Evolutionary conservation across 2,797 vertebrate genomes (phyloP), one percentile per base, ranked within the genome.

Genomic region (Aselliscus stoliczkanus): DNA sequence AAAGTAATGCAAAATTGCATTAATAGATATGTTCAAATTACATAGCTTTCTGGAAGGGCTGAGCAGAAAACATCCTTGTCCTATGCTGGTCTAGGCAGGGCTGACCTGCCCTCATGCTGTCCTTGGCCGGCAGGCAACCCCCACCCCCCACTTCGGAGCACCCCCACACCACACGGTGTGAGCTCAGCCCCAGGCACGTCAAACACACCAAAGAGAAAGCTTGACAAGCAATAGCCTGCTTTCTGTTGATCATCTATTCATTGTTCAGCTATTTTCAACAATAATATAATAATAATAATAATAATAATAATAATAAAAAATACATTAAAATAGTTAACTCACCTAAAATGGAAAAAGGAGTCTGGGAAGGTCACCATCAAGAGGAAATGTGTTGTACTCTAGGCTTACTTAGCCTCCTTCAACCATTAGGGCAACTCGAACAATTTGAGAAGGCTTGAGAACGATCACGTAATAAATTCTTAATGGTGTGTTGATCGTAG

Each of bases 91-190:
- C 4, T 2, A 10, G 14, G 12, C n/a, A 1, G 10, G 7, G 72
- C 39, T 37, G 29, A 9, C 25, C 9, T 2, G n/a, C 37, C 15
- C 50, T 34, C 5, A 3, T 2, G 4, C 7, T 56, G 20, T 5
- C 7, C 6, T 1, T 1, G 7, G n/a, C 13, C 15, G 6, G 8
- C 25, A 13, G 31, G 52, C 6, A 9, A 17, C 37, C 10, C 4
- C 42, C 1, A 2, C 7, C 8, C 1, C 0, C 2, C 56, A 2
- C 21, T 17, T 2, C 0, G 2, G 44, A 39, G 8, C 10, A 23
- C 12, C 8, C 20, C 23, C 0, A 2, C 8, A 27, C 39, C 21
- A 34, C 23, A 7, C 2, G 1, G 1, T 10, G 14, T 0, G 4
- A 11, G 23, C 42, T 31, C 4, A 34, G 13, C 27, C 54, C 17